These are phyloP conservation scores for Portunus trituberculatus DNA, from an alignment of 1,140 invertebrate genomes.

Conservation along the genomic window DNA sequence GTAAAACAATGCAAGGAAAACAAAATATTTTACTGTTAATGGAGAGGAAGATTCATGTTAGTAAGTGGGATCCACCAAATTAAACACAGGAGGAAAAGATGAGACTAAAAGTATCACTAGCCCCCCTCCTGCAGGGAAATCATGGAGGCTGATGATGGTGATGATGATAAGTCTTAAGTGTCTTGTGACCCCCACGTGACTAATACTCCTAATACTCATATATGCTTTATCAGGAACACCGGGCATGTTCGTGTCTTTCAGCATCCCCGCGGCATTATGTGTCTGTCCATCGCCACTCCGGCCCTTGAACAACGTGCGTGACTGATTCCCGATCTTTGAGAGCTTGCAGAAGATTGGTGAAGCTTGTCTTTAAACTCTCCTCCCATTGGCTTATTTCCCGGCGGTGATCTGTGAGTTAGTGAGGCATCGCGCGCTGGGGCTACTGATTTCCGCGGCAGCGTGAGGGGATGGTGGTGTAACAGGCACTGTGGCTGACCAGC, in stretches of 20 bases:
- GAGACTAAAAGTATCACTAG: no score
- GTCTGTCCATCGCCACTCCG: neutral
- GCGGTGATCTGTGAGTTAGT: neutral
- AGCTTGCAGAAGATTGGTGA: neutral
- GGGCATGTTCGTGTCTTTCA: neutral
- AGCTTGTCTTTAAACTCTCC: neutral
- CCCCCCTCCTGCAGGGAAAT: no score
- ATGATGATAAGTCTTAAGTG: neutral
- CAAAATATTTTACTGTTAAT: no score
- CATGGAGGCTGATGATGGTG: no score
- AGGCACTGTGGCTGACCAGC: no score
- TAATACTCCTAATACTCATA: neutral
- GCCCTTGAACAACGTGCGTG: neutral
- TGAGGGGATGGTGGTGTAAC: neutral
- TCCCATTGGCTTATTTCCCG: neutral
- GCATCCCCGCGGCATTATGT: neutral
- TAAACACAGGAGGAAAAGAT: no score
- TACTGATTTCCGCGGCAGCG: neutral
- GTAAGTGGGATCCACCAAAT: no score
- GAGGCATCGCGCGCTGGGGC: neutral
- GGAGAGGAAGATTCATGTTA: no score
- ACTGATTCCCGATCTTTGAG: neutral
- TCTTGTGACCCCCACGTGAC: neutral
- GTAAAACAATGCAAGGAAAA: no score
- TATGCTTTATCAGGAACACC: neutral